A percentile compares a stretch with the other conserved stretches of the same genome.
Evolutionary conservation across 2,797 vertebrate species (phyloP).

Genomic region (Hapalemur alaotrensis): DNA sequence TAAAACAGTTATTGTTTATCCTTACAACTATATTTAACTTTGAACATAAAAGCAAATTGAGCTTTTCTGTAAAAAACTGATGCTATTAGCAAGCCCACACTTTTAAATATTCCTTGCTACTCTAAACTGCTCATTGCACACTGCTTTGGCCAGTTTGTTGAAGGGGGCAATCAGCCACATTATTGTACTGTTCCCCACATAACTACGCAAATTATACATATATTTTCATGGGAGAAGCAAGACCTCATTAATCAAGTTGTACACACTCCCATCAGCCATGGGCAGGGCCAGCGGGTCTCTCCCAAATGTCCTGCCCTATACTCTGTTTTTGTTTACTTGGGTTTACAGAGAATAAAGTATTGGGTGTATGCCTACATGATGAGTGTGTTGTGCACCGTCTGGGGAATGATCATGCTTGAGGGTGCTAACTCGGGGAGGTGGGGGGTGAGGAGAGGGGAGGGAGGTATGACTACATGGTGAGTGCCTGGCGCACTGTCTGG

Average conservation of each 20-base stretch:
- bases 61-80: not conserved
- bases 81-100: not conserved
- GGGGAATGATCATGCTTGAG: no score
- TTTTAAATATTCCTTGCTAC: not conserved
- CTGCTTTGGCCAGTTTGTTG: not conserved
- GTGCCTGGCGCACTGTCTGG: no score
- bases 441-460: no score
- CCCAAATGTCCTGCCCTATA: not conserved
- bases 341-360: not conserved
- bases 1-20: conserved; percentile 1
- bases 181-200: not conserved
- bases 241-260: not conserved
- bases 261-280: not conserved
- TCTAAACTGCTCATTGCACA: not conserved
- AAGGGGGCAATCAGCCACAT: not conserved
- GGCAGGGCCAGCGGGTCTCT: not conserved
- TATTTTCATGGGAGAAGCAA: not conserved
- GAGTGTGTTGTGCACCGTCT: no score
- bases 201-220: not conserved
- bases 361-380: not conserved
- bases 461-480: no score
- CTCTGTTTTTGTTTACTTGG: not conserved
- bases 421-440: no score
- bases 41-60: not conserved
- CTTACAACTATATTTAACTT: not conserved